Base-by-base conservation (phyloP, 2,888 invertebrate species). In the Lacanobia wlatinum region DNA sequence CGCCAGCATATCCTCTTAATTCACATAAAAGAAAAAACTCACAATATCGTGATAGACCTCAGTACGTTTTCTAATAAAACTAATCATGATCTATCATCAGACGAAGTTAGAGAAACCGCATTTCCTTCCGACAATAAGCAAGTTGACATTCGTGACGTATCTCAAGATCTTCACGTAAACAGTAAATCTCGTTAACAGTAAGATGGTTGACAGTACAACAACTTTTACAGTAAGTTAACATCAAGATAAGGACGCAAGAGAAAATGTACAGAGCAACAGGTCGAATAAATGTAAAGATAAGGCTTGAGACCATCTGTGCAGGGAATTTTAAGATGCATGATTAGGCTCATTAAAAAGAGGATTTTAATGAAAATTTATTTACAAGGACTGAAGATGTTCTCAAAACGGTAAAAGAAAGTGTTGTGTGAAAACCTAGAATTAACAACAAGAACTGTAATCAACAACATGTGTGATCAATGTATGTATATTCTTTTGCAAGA, bases 211-310 rank as follows among this genome's bases (percentile, higher is more conserved):
- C 53, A 64, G 55, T 23, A 52, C 46, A 58, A 64, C 59, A 16
- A 28, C 53, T 65, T 67, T 46, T 40, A 63, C 43, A 66, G 52
- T 67, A 50, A 70, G n/a, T 12, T 59, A 55, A 34, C 40, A 73
- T 80, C 67, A 73, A 73, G 70, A 80, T 73, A 76, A 34, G 38
- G 28, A 1, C 8, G 12, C 34, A 72, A 73, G 70, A 67, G 73
- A 77, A 80, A 76, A 61, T 60, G 10, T 58, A 48, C 9, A 14
- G 21, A 40, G 10, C 0, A 61, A 34, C 23, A 46, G 43, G 23
- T n/a, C 53, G 14, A 65, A 69, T 63, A 61, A 46, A 65, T 12
- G 4, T 16, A 8, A 34, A 58, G 71, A 80, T 76, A 72, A 70
- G 23, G 18, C 0, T 7, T 14, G 64, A 23, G 50, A 58, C 12